Conservation (phyloP, 2,113 vertebrate species). For the Myanophis thanlyinensis region DNA sequence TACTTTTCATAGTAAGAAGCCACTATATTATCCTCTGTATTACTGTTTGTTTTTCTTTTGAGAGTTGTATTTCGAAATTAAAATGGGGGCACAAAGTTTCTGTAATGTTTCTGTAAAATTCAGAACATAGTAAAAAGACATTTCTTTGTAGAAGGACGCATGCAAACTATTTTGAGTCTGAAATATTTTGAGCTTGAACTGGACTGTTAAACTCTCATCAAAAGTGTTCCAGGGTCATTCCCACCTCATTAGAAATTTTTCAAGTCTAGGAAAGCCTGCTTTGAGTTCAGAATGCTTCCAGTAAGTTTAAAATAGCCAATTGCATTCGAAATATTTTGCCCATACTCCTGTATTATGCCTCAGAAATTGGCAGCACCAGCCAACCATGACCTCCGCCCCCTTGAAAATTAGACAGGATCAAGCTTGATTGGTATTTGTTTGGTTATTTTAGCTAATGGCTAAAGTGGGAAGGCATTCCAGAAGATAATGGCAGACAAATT, state of each 20-base stretch:
- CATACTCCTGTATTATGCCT: neutral
- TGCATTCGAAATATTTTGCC: neutral
- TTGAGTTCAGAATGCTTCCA: neutral
- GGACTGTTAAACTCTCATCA: neutral
- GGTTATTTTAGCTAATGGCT: neutral
- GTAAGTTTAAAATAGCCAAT: neutral
- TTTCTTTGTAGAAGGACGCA: neutral
- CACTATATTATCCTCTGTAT: too few species aligned
- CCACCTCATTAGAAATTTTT: neutral
- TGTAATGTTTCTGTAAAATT: neutral
- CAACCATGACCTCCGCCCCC: neutral
- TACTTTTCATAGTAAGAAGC: too few species aligned
- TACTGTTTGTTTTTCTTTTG: neutral
- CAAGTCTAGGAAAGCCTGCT: neutral
- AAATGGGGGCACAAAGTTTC: too few species aligned
- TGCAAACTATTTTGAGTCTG: neutral
- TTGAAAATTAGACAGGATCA: neutral
- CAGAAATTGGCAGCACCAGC: neutral
- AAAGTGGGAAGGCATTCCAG: neutral
- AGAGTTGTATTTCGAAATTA: neutral
- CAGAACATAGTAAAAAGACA: neutral
- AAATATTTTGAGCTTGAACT: neutral
- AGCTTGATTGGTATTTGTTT: neutral
- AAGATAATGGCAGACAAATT: neutral
- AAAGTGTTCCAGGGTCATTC: neutral